A percentile compares a stretch with the other conserved stretches of the same genome.
phyloP scores from a whole-genome alignment of 2,888 invertebrate genomes.

The Cotesia congregata region DNA sequence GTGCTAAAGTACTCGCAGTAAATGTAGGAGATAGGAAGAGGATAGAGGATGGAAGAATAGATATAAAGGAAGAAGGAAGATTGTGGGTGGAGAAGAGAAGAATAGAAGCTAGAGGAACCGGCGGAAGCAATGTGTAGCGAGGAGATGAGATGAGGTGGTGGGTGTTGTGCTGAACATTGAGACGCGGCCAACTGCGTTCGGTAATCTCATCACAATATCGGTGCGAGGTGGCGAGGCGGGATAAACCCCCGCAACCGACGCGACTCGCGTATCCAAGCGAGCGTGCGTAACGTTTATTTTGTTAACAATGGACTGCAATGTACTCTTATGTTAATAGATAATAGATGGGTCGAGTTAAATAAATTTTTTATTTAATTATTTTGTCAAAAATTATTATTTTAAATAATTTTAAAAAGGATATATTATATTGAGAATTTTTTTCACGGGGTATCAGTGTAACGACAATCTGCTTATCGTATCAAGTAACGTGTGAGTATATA shows the following conservation, averaged over 20 bases:
- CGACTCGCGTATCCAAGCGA: constrained; percentile 43
- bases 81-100: constrained; percentile 31
- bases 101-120: constrained; percentile 31
- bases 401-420: no score
- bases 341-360: constrained; percentile 1
- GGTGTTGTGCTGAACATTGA: constrained; percentile 70
- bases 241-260: constrained; percentile 58
- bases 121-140: constrained; percentile 19
- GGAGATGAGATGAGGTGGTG: constrained; percentile 34
- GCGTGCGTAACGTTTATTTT: constrained; percentile 40
- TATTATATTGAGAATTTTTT: background rate
- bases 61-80: no score
- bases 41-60: no score
- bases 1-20: no score
- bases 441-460: background rate
- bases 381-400: no score
- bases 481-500: constrained; percentile 20
- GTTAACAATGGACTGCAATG: constrained; percentile 39
- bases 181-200: constrained; percentile 77
- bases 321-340: constrained; percentile 6
- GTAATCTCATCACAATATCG: constrained; percentile 80
- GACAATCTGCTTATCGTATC: constrained; percentile 43
- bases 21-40: no score
- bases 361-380: background rate
- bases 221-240: constrained; percentile 67